Base-by-base conservation (phyloP, 2,113 vertebrate genomes). In the Thermophis baileyi region DNA sequence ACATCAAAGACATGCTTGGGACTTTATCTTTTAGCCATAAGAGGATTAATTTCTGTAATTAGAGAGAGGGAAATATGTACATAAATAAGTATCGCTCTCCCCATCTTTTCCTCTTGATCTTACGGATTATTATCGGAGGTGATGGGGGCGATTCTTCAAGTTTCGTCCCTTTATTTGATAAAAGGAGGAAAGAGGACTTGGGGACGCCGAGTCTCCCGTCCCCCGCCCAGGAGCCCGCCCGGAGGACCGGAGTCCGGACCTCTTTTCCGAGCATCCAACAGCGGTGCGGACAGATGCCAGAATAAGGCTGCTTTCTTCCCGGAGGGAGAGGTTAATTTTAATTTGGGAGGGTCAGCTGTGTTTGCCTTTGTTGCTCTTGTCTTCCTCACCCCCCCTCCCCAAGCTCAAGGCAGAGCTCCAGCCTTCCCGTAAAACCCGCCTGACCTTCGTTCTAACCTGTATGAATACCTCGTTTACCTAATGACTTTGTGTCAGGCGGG, bases 401-500 rank as follows among this genome's bases (percentile, higher is more conserved):
- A 87, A 94, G 94, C 94, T 91, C 81, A 49, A 92, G 95, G 95
- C 96, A 50, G 93, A 95, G 89, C 63, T 49, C 90, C 93, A 93
- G 30, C 92, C 95, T 86, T 50, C 97, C 94, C 53, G 10, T 96
- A 96, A 97, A 98, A 97, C 94, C 94, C 96, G 94, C 95, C 63
- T 95, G 97, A 98, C 97, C 98, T 97, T 97, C 97, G 94, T 97
- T 97, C 97, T 94, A 96, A 97, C 95, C 96, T 90, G 96, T 96
- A 98, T 97, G 98, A 97, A 96, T 97, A 97, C 97, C 97, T 98
- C 98, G 98, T 98, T 98, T 98, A 97, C 97, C 97, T 98, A 98
- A 98, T 97, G 98, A 98, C 98, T 98, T 98, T 97, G 96, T 98
- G 98, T 97, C 98, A 97, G 97, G 97, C 97, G 96, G 94, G 97